Percentiles rank a stretch among this genome's conserved stretches.
Conservation (phyloP, 2,888 invertebrate genomes). For the Hypolimnas misippus region DNA sequence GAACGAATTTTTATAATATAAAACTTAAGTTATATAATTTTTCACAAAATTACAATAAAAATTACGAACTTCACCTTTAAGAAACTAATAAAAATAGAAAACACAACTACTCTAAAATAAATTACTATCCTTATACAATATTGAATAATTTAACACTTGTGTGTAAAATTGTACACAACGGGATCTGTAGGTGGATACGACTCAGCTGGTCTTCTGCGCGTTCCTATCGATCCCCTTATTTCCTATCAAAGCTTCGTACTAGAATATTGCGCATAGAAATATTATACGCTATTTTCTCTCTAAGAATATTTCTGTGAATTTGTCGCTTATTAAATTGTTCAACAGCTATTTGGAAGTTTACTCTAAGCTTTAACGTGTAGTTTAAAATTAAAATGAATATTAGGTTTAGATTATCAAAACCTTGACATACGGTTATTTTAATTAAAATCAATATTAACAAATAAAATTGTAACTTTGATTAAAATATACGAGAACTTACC, state of each 20-base stretch:
- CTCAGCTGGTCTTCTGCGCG: conserved; percentile 31
- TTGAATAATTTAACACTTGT: background rate
- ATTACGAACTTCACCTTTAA: too few relatives aligned
- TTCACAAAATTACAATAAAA: too few relatives aligned
- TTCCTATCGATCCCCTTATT: conserved; percentile 32
- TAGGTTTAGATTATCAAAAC: background rate
- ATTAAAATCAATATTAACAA: background rate
- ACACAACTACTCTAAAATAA: background rate
- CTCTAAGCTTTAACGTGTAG: background rate
- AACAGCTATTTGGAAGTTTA: background rate
- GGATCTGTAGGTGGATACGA: conserved; percentile 17
- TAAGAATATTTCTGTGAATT: background rate
- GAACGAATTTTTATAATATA: too few relatives aligned
- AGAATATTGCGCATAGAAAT: conserved; percentile 28
- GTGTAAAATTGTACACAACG: conserved; percentile 10
- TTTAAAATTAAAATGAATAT: conserved; percentile 2
- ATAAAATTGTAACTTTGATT: background rate
- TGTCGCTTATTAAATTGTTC: conserved; percentile 5
- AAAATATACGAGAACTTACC: too few relatives aligned
- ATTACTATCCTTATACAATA: background rate
- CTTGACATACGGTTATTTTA: background rate
- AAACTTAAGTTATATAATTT: too few relatives aligned
- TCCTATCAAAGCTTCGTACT: conserved; percentile 22
- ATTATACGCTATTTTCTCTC: conserved; percentile 15
- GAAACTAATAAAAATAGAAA: too few relatives aligned